Evolutionary conservation across 2,797 vertebrate genomes (phyloP).

Genomic region (Sebastes flavidus): DNA sequence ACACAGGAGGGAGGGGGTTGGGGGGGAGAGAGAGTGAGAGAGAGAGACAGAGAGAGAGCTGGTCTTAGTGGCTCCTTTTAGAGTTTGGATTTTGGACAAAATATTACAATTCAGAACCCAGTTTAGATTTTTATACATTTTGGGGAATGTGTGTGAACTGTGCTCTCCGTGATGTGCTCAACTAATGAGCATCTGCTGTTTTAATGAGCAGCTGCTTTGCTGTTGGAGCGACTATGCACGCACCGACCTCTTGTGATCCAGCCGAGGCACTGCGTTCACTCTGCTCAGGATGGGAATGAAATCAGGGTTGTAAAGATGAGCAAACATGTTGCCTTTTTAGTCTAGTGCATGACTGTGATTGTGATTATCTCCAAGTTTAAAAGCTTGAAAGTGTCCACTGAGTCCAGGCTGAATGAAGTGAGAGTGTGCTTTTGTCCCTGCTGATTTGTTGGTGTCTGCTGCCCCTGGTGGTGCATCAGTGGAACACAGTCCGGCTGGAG

Average conservation of each 20-base stretch:
- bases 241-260: constrained; percentile 63
- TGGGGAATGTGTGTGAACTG: constrained; percentile 1
- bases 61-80: not conserved
- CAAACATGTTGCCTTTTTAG: not conserved
- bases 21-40: not conserved
- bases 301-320: not conserved
- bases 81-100: not conserved
- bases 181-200: constrained; percentile 74
- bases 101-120: not conserved
- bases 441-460: constrained; percentile 56
- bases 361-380: too few species aligned
- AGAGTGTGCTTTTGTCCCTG: not conserved
- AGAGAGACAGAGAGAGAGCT: not conserved
- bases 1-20: not conserved
- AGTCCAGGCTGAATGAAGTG: not conserved
- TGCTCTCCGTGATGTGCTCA: constrained; percentile 36
- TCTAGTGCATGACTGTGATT: not conserved
- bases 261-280: not conserved
- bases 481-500: constrained; percentile 3
- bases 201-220: constrained; percentile 73
- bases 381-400: not conserved
- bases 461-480: constrained; percentile 57
- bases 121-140: not conserved
- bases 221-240: not conserved
- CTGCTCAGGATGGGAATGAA: not conserved